Evolutionary conservation across 2,888 invertebrate species (phyloP).

Genomic region (Strigamia crassipes): DNA sequence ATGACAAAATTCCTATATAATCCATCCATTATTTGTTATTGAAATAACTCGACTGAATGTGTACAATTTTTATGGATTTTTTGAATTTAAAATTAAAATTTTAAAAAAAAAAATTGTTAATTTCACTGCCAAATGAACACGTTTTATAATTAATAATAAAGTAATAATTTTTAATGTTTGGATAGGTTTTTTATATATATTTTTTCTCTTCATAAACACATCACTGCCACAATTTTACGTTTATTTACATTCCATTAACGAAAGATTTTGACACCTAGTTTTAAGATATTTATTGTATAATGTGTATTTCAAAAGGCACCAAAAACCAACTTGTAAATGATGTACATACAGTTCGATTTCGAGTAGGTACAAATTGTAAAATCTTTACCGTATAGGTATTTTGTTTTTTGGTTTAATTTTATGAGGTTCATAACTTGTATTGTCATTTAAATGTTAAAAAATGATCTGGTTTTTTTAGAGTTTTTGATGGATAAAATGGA

Average conservation of each 20-base stretch:
- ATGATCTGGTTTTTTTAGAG: neutral
- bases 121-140: neutral
- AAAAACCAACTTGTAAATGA: neutral
- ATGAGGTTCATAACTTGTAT: too few species aligned
- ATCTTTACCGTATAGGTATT: neutral
- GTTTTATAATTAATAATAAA: neutral
- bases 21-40: slow-evolving; percentile 23
- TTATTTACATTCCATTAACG: slow-evolving; percentile 8
- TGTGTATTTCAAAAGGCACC: neutral
- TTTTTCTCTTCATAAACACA: neutral
- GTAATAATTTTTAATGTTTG: neutral
- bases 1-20: slow-evolving; percentile 7
- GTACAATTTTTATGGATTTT: too few species aligned
- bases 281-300: slow-evolving; percentile 15
- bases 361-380: slow-evolving; percentile 4
- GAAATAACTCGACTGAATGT: neutral
- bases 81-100: too few species aligned
- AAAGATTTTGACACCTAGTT: neutral
- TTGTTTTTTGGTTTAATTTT: too few species aligned
- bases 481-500: neutral
- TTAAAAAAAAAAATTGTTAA: too few species aligned
- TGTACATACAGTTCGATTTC: neutral
- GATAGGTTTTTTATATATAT: neutral
- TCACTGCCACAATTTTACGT: slow-evolving; percentile 9
- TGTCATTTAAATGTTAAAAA: too few species aligned